Conservation (phyloP, 2,113 vertebrate genomes). For the Rallus limicola region DNA sequence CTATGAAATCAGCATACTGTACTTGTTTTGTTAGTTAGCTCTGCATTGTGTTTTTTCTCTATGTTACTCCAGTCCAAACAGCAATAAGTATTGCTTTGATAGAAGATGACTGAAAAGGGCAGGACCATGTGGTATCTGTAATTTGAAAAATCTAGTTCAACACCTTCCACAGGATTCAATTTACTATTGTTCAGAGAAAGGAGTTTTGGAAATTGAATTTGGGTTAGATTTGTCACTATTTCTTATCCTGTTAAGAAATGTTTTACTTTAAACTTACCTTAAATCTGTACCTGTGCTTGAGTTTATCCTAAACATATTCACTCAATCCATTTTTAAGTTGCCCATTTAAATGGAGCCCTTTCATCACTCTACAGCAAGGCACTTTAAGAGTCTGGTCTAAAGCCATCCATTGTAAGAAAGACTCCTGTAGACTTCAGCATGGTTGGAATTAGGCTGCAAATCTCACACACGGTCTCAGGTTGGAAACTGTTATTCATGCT, state of each 20-base stretch:
- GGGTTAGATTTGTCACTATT: neutral
- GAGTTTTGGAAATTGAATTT: neutral
- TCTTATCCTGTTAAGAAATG: neutral
- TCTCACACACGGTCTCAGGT: neutral
- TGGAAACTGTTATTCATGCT: neutral
- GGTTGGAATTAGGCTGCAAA: neutral
- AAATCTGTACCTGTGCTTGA: neutral
- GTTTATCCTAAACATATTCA: neutral
- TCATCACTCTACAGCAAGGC: neutral
- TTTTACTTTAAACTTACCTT: neutral
- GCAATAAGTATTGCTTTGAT: neutral
- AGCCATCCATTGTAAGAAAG: neutral
- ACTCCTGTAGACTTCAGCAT: neutral
- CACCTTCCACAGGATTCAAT: neutral
- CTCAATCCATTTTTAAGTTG: neutral
- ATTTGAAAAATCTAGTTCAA: neutral
- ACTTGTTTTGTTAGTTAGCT: neutral
- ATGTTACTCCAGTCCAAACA: neutral
- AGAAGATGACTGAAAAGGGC: neutral
- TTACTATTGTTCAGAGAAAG: neutral
- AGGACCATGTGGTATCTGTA: too few relatives aligned
- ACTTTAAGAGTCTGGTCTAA: neutral
- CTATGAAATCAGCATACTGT: neutral
- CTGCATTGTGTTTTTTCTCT: neutral
- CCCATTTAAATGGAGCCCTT: neutral